Evolutionary conservation across 2,797 vertebrate genomes (phyloP).

Genomic region (Eutrigla gurnardus): DNA sequence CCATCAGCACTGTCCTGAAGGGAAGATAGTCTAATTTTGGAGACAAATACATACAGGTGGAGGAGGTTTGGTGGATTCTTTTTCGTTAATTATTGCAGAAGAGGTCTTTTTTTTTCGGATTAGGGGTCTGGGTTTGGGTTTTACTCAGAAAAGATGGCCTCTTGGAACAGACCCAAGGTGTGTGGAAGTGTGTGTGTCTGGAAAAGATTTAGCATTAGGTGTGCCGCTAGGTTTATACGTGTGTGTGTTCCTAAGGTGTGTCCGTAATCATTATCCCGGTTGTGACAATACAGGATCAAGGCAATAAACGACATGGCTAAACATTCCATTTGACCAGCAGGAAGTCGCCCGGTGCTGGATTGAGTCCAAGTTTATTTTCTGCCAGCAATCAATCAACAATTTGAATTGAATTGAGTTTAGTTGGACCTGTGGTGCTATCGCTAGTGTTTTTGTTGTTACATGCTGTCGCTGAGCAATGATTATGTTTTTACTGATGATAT

Average conservation of each 20-base stretch:
- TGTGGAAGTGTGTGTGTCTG: constrained; percentile 45
- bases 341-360: background rate
- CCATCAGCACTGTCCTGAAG: background rate
- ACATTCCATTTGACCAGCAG: constrained; percentile 20
- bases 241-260: constrained; percentile 67
- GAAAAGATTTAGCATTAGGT: constrained; percentile 55
- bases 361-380: background rate
- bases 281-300: constrained; percentile 46
- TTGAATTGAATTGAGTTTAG: background rate
- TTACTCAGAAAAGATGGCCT: background rate
- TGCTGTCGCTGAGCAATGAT: constrained; percentile 29
- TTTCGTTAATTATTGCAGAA: background rate
- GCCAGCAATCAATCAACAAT: constrained; percentile 12
- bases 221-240: constrained; percentile 58
- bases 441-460: constrained; percentile 11
- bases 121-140: constrained; percentile 1
- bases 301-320: constrained; percentile 33
- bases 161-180: constrained; percentile 22
- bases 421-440: background rate
- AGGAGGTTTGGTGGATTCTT: constrained; percentile 4
- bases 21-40: no score
- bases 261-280: constrained; percentile 41
- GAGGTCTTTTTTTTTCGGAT: constrained; percentile 16
- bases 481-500: constrained; percentile 19
- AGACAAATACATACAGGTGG: background rate